Base-by-base conservation (phyloP, 1,140 invertebrate genomes). In the Calephelis nemesis region DNA sequence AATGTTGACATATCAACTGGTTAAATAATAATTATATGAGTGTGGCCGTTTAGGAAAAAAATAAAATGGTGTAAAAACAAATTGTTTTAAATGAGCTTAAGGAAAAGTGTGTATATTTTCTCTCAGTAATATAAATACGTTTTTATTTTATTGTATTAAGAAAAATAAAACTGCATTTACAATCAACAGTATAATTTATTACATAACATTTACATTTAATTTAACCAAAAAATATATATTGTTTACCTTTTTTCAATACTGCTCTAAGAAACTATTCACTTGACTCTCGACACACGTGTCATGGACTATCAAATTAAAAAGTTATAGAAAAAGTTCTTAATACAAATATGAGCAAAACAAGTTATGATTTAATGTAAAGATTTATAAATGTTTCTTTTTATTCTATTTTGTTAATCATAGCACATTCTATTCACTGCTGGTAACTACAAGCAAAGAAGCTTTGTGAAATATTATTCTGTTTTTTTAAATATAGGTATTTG, bases 121-220 rank as follows among this genome's bases (percentile, higher is more conserved):
- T 42, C 8, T 42, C 42, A 42, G 19, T 19, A 19, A 42, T 70
- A 62, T 62, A 12, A 9, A 42, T 45, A 47, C 47, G 39, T 63
- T 47, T 19, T 47, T 47, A 15, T 63, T 63, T 15, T 42, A 47
- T 15, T 12, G 9, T 48, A 9, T 12, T 42, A 49, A 76, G 79
- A 84, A 77, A 74, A 83, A 85, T 83, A 58, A 64, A 70, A 70
- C 69, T 67, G 63, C 49, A 76, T 79, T 73, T 83, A 85, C 83
- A 88, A 89, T 80, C 85, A 90, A 89, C 88, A 89, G 84, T 88
- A 86, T 89, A 87, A 84, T 90, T 87, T 85, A 85, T 86, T 90
- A 86, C 84, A 88, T 88, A 86, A 90, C 86, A 88, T 86, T 88
- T 87, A 87, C 83, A 85, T 77, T 79, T 79, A 79, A 67, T 70